Evolutionary conservation across 2,797 vertebrate genomes (phyloP), one percentile per base, ranked within the genome.

Genomic region (Pteronotus mesoamericanus): DNA sequence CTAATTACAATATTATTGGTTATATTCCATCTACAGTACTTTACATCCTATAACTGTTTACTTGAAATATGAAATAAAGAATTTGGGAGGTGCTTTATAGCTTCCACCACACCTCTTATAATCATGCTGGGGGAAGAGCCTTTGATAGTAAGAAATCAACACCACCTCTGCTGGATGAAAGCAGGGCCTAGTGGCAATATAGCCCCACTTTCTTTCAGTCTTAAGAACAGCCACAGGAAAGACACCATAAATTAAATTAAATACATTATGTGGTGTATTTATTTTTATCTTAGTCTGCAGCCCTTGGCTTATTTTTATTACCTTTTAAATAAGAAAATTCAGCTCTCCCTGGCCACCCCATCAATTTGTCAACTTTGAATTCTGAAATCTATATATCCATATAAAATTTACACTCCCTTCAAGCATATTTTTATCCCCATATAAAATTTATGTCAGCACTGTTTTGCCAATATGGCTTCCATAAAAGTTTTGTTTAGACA

Each of bases 171-270:
- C 55, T 78, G 44, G 37, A 48, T 57, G 12, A 95, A 89, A 93
- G 71, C 44, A 80, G 6, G 44, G 55, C 68, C 64, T 51, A 74
- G 21, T 46, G 66, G 34, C 69, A 53, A 83, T 69, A 79, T 3
- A 96, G 61, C 29, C 64, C 34, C 12, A 53, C 39, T 93, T 93
- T 94, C 44, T 89, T 94, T 42, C 16, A 94, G 90, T 90, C 92
- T 96, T 92, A 90, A 90, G 94, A 92, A 98, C 64, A 96, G 78
- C 69, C 85, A 93, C 82, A 98, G 89, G 84, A 97, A 94, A 98
- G 95, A 89, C 90, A 98, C 97, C 96, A 96, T 98, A 98, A 98
- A 98, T 98, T 98, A 98, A 98, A 97, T 97, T 93, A 98, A 98
- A 98, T 95, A 96, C 86, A 95, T 98, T 98, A 98, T 97, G 82